Conservation (phyloP, 2,113 vertebrate genomes). For the Platysteira castanea region DNA sequence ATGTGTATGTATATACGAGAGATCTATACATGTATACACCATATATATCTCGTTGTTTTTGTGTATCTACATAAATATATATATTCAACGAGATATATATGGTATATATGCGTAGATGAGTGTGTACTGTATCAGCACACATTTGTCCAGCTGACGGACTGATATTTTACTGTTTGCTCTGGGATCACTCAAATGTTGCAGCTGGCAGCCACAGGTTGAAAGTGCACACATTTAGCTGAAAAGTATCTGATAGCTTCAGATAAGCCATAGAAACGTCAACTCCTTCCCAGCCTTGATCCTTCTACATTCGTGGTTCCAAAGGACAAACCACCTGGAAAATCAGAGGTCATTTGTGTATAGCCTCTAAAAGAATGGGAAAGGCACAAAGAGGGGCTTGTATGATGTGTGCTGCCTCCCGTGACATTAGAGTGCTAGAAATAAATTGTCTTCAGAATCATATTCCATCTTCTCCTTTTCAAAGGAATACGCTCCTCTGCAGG, state of each 20-base stretch:
- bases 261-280: neutral
- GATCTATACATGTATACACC: neutral
- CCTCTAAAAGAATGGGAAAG: neutral
- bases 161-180: neutral
- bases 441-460: neutral
- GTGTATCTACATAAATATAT: neutral
- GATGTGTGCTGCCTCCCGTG: neutral
- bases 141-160: rapidly evolving
- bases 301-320: neutral
- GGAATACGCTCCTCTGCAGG: neutral
- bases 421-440: neutral
- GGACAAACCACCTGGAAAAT: neutral
- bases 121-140: rapidly evolving
- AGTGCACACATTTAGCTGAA: neutral
- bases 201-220: too few relatives aligned
- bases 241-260: neutral
- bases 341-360: neutral
- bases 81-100: rapidly evolving
- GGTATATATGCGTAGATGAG: neutral
- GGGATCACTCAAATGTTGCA: neutral
- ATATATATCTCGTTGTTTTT: neutral
- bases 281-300: neutral
- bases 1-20: neutral
- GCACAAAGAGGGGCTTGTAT: neutral
- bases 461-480: neutral